phyloP scores from a whole-genome alignment of 2,888 invertebrate genomes.

The Agonopterix heracliana region DNA sequence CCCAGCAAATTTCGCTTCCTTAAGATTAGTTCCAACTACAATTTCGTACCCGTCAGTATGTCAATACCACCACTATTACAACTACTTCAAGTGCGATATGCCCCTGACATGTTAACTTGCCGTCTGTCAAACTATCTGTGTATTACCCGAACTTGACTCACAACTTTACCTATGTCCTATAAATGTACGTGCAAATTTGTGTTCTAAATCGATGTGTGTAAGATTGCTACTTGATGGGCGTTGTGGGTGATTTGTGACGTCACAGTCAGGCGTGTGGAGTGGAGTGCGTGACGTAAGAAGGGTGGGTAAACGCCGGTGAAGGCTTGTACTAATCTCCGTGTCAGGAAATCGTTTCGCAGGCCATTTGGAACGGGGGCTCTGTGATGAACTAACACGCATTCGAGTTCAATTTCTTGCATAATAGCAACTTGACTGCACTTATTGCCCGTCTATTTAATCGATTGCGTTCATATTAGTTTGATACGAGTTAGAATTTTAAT shows the following conservation, averaged over 20 bases:
- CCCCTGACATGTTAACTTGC: conserved; percentile 73
- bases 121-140: conserved; percentile 70
- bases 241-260: conserved; percentile 46
- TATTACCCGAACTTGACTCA: conserved; percentile 36
- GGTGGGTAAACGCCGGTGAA: conserved; percentile 69
- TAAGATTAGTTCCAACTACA: conserved; percentile 1
- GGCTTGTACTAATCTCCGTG: conserved; percentile 76
- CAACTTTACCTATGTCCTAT: conserved; percentile 14
- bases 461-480: conserved; percentile 14
- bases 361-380: conserved; percentile 69
- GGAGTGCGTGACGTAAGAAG: conserved; percentile 74
- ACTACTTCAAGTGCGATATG: conserved; percentile 55
- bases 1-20: too few relatives aligned
- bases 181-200: conserved; percentile 29
- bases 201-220: conserved; percentile 36
- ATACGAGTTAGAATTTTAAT: too few relatives aligned
- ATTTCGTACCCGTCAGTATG: conserved; percentile 36
- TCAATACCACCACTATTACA: conserved; percentile 52
- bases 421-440: conserved; percentile 53
- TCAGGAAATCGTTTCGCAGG: conserved; percentile 76
- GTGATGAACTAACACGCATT: conserved; percentile 66
- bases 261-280: conserved; percentile 38
- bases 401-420: conserved; percentile 63
- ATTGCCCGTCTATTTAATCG: conserved; percentile 43
- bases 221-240: conserved; percentile 39